A percentile compares a stretch with the other conserved stretches of the same genome.
phyloP scores from a whole-genome alignment of 2,888 invertebrate genomes.

The Hanleya hanleyi region DNA sequence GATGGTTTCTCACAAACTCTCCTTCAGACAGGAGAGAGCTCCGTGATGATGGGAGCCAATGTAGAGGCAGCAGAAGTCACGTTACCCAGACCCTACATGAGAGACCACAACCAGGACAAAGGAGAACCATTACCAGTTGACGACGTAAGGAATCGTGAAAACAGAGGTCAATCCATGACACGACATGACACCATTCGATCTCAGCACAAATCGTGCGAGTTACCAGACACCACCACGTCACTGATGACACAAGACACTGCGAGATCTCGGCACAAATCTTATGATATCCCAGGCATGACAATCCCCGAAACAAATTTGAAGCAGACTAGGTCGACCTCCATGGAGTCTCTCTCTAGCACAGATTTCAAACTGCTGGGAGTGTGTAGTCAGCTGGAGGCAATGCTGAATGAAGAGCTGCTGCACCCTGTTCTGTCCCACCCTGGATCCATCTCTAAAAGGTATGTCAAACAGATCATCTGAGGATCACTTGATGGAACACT shows the following conservation, averaged over 20 bases:
- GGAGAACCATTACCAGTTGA: no score
- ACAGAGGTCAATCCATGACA: no score
- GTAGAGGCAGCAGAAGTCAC: not conserved
- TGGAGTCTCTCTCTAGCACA: conserved; percentile 21
- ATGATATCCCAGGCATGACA: no score
- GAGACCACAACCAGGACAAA: no score
- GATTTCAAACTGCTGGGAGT: conserved; percentile 67
- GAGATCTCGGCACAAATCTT: no score
- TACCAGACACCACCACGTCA: no score
- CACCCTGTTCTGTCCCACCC: conserved; percentile 55
- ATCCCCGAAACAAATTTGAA: not conserved
- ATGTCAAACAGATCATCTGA: not conserved
- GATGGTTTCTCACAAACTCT: conserved; percentile 45
- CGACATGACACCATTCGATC: no score
- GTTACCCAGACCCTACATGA: not conserved
- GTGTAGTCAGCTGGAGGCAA: conserved; percentile 65
- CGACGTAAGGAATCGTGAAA: no score
- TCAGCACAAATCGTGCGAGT: no score
- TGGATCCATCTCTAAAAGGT: conserved; percentile 47
- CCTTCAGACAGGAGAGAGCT: conserved; percentile 35
- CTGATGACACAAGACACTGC: no score
- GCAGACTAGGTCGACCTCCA: not conserved
- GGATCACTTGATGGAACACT: no score
- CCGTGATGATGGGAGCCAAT: conserved; percentile 11
- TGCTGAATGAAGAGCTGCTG: conserved; percentile 61